phyloP scores from a whole-genome alignment of 1,140 invertebrate species.

The Aricia agestis region DNA sequence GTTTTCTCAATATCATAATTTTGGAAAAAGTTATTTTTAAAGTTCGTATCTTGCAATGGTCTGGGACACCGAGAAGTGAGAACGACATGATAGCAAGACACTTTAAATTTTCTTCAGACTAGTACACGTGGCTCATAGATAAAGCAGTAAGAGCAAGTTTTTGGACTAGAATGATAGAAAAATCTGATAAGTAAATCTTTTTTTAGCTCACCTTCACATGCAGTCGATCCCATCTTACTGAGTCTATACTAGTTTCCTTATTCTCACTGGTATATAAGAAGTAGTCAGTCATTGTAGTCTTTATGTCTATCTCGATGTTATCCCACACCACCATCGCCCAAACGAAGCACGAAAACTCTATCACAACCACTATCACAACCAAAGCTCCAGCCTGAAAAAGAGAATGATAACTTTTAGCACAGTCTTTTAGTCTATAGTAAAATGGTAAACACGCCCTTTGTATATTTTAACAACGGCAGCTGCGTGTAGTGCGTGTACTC shows the following conservation, averaged over 20 bases:
- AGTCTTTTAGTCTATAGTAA: too few species aligned
- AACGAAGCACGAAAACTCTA: conserved; percentile 70
- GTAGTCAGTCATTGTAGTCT: conserved; percentile 56
- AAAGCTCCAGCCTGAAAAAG: conserved; percentile 66
- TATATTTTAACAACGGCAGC: too few species aligned
- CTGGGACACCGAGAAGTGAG: too few species aligned
- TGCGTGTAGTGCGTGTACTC: too few species aligned
- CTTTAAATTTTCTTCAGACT: too few species aligned
- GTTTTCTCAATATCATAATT: too few species aligned
- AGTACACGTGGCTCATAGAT: too few species aligned
- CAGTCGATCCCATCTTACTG: conserved; percentile 59
- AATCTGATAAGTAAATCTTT: background rate
- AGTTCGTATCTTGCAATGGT: too few species aligned
- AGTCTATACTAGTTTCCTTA: conserved; percentile 47
- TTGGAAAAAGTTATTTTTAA: too few species aligned
- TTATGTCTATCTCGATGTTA: conserved; percentile 66
- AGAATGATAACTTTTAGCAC: background rate
- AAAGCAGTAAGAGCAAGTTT: too few species aligned
- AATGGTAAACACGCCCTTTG: too few species aligned
- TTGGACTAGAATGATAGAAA: background rate
- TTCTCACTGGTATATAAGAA: conserved; percentile 49
- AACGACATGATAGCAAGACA: too few species aligned
- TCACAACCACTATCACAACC: conserved; percentile 61
- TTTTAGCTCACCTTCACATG: conserved; percentile 49
- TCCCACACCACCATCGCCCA: conserved; percentile 77